These are phyloP conservation scores for Probaryconus sp. DNA, from an alignment of 1,140 invertebrate genomes.

Conservation along the genomic window DNA sequence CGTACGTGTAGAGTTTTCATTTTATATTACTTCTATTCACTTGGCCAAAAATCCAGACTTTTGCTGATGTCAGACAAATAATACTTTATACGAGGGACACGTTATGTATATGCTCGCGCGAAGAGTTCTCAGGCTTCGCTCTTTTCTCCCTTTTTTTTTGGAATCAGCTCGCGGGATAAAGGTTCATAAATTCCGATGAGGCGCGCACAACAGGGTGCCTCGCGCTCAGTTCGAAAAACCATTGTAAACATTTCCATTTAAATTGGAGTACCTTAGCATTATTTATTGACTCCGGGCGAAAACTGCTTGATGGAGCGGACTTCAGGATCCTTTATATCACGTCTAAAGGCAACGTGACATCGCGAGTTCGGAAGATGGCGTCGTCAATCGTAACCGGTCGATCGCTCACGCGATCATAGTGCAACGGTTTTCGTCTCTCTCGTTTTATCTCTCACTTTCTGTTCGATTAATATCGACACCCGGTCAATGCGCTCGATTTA, in stretches of 20 bases:
- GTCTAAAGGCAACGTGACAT: slow-evolving; percentile 30
- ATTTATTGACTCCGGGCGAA: neutral
- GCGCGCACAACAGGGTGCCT: no score
- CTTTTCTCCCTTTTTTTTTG: no score
- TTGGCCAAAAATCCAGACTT: slow-evolving; percentile 5
- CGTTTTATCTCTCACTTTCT: no score
- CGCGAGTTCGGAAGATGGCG: slow-evolving; percentile 62
- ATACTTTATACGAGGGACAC: neutral
- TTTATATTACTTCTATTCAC: slow-evolving; percentile 12
- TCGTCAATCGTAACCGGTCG: slow-evolving; percentile 60
- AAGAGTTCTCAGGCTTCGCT: no score
- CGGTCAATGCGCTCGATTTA: slow-evolving; percentile 1
- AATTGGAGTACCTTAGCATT: no score
- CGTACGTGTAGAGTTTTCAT: slow-evolving; percentile 60
- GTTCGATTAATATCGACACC: slow-evolving; percentile 6
- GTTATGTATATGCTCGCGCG: neutral
- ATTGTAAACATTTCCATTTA: no score
- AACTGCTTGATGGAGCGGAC: neutral
- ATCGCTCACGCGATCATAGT: slow-evolving; percentile 44
- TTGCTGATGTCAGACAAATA: slow-evolving; percentile 2
- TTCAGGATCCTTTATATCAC: slow-evolving; percentile 1
- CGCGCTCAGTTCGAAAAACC: no score
- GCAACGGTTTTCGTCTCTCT: slow-evolving; percentile 11
- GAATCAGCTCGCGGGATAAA: no score
- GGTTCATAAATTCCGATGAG: no score